Evolutionary conservation across 1,140 invertebrate genomes (phyloP), one percentile per base, ranked within the genome.

Genomic region (Bombus huntii): DNA sequence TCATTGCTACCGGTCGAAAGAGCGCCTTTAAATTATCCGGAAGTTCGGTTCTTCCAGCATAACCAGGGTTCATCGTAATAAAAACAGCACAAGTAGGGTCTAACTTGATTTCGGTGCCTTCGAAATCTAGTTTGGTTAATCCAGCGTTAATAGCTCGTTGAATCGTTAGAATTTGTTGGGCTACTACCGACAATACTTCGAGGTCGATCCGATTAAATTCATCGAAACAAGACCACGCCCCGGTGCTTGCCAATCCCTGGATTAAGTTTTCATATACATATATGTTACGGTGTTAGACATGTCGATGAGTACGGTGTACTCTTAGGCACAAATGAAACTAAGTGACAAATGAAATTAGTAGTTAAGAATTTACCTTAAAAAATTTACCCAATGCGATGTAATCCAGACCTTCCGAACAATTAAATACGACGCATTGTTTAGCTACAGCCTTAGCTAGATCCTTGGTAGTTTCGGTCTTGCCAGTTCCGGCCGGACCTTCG

Each of bases 151-250:
- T 98, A 57, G 97, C 97, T 93, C 97, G 94, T 92, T 97, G 97
- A 83, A 98, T 97, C 3, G 97, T 97, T 5, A 97, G 92, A 85
- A 97, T 97, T 94, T 98, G 98, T 94, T 98, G 98, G 1, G 98
- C 98, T 6, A 98, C 98, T 3, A 99, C 98, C 0, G 98, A 99
- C 47, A 99, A 93, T 65, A 99, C 98, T 94, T 98, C 97, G 57
- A 98, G 92, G 92, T 98, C 97, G 86, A 98, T 98, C 22, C 97
- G 96, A 93, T 98, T 98, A 93, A 99, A 99, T 95, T 99, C 99
- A 92, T 99, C 99, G 93, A 99, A 99, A 94, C 99, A 99, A 0
- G 98, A 98, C 98, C 98, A 99, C 2, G 99, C 98, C 15, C 99
- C 99, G 92, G 98, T 98, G 1, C 98, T 98, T 6, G 98, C 98